These are phyloP conservation scores for Clarias macrocephalus DNA, from an alignment of 2,113 vertebrate species.

Conservation along the genomic window DNA sequence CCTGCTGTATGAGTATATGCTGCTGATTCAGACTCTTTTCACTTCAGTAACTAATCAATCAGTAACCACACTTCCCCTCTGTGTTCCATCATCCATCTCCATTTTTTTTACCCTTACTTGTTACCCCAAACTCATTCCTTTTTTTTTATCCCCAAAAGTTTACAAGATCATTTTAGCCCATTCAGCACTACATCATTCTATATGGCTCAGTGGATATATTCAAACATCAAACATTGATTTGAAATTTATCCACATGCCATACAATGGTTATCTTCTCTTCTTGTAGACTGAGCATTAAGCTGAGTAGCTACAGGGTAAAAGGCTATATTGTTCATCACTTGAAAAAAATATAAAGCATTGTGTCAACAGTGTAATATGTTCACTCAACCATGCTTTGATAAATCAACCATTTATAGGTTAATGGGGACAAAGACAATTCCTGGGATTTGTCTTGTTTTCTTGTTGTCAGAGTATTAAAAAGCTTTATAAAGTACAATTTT, in stretches of 20 bases:
- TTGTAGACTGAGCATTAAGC: conserved; percentile 34
- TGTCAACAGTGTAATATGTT: conserved; percentile 37
- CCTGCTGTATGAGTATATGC: conserved; percentile 64
- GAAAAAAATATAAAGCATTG: conserved; percentile 32
- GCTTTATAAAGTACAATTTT: neutral
- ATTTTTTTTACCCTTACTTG: conserved; percentile 25
- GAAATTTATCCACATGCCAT: conserved; percentile 26
- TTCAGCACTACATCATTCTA: neutral
- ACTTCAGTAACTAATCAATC: conserved; percentile 78
- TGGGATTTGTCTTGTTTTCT: neutral
- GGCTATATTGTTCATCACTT: conserved; percentile 37
- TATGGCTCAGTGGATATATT: conserved; percentile 7
- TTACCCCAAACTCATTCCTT: conserved; percentile 16
- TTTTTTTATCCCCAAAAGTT: neutral
- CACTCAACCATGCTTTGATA: conserved; percentile 39
- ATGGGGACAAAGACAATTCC: conserved; percentile 25
- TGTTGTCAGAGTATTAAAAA: neutral
- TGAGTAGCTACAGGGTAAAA: conserved; percentile 11
- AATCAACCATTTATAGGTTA: conserved; percentile 34
- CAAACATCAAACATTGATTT: neutral
- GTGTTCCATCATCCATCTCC: conserved; percentile 53
- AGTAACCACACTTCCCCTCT: conserved; percentile 72
- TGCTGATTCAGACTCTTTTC: conserved; percentile 77
- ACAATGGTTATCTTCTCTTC: conserved; percentile 30
- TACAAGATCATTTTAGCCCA: neutral